These are phyloP conservation scores for Drepana arcuata DNA, from an alignment of 1,140 invertebrate species.

Conservation along the genomic window DNA sequence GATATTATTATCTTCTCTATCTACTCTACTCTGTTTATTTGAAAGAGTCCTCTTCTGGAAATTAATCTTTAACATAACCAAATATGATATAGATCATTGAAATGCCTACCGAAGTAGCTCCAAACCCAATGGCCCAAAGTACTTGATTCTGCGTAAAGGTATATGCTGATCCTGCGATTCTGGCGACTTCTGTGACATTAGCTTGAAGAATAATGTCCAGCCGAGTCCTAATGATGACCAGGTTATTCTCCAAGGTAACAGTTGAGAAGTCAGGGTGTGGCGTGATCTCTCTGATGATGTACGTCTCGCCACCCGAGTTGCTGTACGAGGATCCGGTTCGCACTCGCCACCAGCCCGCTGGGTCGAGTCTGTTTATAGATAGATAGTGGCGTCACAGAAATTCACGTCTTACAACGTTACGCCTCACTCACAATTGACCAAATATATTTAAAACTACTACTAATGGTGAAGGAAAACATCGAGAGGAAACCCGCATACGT, in stretches of 20 bases:
- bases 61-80: no score
- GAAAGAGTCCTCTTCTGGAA: no score
- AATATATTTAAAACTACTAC: no score
- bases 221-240: conserved; percentile 66
- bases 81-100: no score
- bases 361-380: conserved; percentile 20
- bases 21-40: no score
- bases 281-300: conserved; percentile 36
- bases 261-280: conserved; percentile 72
- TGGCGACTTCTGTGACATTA: conserved; percentile 22
- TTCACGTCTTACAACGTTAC: no score
- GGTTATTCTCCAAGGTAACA: conserved; percentile 74
- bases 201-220: conserved; percentile 37
- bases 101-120: conserved; percentile 28
- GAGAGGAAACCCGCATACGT: no score
- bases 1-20: no score
- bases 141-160: conserved; percentile 14
- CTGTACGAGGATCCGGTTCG: conserved; percentile 31
- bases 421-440: no score
- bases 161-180: conserved; percentile 26
- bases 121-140: conserved; percentile 44
- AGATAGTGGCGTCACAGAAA: no score
- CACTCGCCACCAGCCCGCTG: conserved; percentile 29
- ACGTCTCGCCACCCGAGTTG: conserved; percentile 21
- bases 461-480: no score